A percentile compares a stretch with the other conserved stretches of the same genome.
Evolutionary conservation across 2,797 vertebrate genomes (phyloP).

Genomic region (Sandelia bainsii): DNA sequence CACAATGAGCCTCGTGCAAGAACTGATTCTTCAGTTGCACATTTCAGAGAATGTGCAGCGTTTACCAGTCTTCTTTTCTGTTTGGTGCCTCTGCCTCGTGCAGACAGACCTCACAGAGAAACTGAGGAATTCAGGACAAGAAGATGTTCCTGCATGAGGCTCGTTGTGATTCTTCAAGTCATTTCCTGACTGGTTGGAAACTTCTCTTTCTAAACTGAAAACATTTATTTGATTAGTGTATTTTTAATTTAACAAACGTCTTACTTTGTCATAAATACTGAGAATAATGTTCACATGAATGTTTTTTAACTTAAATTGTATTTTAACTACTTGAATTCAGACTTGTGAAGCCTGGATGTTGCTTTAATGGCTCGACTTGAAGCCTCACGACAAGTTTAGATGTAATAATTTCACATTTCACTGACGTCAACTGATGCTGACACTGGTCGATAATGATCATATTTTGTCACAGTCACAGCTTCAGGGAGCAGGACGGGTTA

Average conservation of each 20-base stretch:
- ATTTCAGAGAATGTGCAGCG: too few relatives aligned
- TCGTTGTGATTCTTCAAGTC: constrained; percentile 1
- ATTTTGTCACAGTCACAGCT: constrained; percentile 11
- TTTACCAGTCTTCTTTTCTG: too few relatives aligned
- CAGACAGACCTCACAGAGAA: too few relatives aligned
- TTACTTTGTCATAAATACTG: constrained; percentile 18
- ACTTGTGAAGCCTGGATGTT: constrained; percentile 20
- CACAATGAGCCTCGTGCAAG: not conserved
- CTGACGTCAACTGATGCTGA: constrained; percentile 13
- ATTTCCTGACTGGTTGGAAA: not conserved
- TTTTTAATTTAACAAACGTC: constrained; percentile 25
- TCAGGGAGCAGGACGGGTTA: not conserved
- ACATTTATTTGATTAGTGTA: not conserved
- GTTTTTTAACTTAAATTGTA: constrained; percentile 2
- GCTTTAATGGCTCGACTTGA: constrained; percentile 19
- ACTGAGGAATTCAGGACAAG: too few relatives aligned
- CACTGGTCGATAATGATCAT: constrained; percentile 12
- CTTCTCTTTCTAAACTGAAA: not conserved
- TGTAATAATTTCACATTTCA: constrained; percentile 59
- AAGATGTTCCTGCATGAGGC: not conserved
- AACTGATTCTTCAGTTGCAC: too few relatives aligned
- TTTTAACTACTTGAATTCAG: constrained; percentile 9
- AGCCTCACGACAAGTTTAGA: not conserved
- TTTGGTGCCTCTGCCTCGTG: too few relatives aligned
- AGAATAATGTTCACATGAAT: constrained; percentile 4